These are phyloP conservation scores for Drosophila infuscata DNA, from an alignment of 2,888 invertebrate species.

Conservation along the genomic window DNA sequence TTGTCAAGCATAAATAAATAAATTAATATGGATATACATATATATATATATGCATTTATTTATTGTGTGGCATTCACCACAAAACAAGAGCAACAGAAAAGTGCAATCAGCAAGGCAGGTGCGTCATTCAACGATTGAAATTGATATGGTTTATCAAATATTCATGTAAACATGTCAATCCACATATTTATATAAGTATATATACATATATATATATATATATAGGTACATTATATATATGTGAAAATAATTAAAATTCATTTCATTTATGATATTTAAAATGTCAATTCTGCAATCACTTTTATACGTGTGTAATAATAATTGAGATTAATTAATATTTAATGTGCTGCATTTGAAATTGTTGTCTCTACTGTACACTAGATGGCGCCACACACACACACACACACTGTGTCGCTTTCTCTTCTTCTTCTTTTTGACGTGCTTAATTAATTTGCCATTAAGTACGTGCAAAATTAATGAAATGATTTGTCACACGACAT, in stretches of 20 bases:
- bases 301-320: conserved; percentile 36
- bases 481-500: conserved; percentile 71
- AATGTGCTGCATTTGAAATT: conserved; percentile 57
- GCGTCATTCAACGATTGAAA: conserved; percentile 56
- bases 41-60: background rate
- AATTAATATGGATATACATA: conserved; percentile 37
- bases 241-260: conserved; percentile 77
- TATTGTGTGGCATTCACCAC: conserved; percentile 52
- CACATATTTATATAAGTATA: conserved; percentile 2
- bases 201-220: background rate
- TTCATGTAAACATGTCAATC: conserved; percentile 76
- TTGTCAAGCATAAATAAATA: conserved; percentile 51
- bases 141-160: conserved; percentile 75
- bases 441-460: conserved; percentile 74
- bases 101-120: conserved; percentile 5
- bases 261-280: conserved; percentile 77
- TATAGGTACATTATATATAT: conserved; percentile 17
- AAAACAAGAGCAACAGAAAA: conserved; percentile 7
- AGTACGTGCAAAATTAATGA: conserved; percentile 78
- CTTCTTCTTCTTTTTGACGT: background rate
- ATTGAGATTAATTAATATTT: conserved; percentile 78
- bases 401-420: background rate
- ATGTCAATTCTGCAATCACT: conserved; percentile 45
- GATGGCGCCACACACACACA: conserved; percentile 33
- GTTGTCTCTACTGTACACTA: conserved; percentile 26